A percentile compares a stretch with the other conserved stretches of the same genome.
These are phyloP conservation scores for Acridotheres tristis DNA, from an alignment of 2,797 vertebrate genomes.

Conservation along the genomic window DNA sequence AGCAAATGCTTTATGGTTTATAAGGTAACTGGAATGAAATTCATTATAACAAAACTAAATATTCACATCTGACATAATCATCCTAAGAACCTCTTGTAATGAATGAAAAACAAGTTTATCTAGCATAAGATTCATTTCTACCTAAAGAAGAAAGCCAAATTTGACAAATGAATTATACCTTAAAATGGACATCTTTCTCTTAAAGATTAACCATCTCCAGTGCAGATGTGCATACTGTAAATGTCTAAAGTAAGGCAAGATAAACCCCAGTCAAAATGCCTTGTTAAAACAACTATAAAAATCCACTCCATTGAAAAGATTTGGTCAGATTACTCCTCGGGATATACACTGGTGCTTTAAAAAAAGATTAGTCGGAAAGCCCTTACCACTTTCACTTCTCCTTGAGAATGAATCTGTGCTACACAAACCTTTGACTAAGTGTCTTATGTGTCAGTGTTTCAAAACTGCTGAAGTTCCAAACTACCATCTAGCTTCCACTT, in stretches of 20 bases:
- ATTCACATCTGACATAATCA: not conserved
- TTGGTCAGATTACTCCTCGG: not conserved
- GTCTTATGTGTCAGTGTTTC: conserved; percentile 55
- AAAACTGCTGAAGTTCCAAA: conserved; percentile 60
- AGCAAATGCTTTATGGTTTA: not conserved
- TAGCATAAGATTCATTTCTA: not conserved
- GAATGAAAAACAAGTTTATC: not conserved
- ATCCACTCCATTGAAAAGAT: not conserved
- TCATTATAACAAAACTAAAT: not conserved
- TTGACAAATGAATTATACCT: not conserved
- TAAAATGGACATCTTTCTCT: not conserved
- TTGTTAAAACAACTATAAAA: not conserved
- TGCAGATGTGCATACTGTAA: not conserved
- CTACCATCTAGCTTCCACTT: conserved; percentile 53
- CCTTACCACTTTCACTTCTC: conserved; percentile 53
- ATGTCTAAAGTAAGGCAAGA: not conserved
- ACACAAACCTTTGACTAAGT: conserved; percentile 50
- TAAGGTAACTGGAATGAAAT: not conserved
- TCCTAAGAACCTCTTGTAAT: not conserved
- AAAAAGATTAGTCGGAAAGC: not conserved
- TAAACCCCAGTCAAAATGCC: not conserved
- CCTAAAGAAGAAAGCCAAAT: not conserved
- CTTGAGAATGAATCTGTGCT: conserved; percentile 61
- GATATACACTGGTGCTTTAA: not conserved
- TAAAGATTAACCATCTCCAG: not conserved